phyloP scores from a whole-genome alignment of 2,888 invertebrate species.

The Cylloceria caligata region DNA sequence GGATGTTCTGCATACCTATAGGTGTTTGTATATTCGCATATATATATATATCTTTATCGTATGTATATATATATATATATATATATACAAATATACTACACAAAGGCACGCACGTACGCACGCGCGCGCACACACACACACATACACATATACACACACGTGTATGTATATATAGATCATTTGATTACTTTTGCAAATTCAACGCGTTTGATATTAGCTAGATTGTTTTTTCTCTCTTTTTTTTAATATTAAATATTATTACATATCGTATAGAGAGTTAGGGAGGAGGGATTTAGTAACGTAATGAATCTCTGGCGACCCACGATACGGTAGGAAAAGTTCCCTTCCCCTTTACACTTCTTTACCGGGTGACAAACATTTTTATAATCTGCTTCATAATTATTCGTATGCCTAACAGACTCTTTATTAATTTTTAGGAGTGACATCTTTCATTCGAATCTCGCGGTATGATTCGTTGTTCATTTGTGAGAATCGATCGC shows the following conservation, averaged over 20 bases:
- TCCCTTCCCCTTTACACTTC: background rate
- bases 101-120: too few relatives aligned
- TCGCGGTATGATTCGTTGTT: conserved; percentile 48
- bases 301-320: conserved; percentile 34
- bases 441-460: conserved; percentile 47
- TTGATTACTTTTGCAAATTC: conserved; percentile 75
- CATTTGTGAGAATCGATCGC: conserved; percentile 42
- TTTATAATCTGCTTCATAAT: conserved; percentile 12
- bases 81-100: too few relatives aligned
- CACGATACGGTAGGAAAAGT: background rate
- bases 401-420: conserved; percentile 10
- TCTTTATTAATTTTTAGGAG: conserved; percentile 45
- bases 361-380: conserved; percentile 25
- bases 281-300: conserved; percentile 35
- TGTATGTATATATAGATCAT: conserved; percentile 68
- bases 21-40: conserved; percentile 38
- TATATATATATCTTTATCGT: conserved; percentile 9
- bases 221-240: conserved; percentile 38
- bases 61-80: background rate
- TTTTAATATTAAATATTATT: conserved; percentile 18
- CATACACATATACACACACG: conserved; percentile 44
- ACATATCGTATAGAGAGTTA: conserved; percentile 19
- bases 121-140: too few relatives aligned
- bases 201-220: conserved; percentile 68
- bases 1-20: conserved; percentile 59